Evolutionary conservation across 2,797 vertebrate genomes (phyloP), one percentile per base, ranked within the genome.

Genomic region (Amblyraja radiata): DNA sequence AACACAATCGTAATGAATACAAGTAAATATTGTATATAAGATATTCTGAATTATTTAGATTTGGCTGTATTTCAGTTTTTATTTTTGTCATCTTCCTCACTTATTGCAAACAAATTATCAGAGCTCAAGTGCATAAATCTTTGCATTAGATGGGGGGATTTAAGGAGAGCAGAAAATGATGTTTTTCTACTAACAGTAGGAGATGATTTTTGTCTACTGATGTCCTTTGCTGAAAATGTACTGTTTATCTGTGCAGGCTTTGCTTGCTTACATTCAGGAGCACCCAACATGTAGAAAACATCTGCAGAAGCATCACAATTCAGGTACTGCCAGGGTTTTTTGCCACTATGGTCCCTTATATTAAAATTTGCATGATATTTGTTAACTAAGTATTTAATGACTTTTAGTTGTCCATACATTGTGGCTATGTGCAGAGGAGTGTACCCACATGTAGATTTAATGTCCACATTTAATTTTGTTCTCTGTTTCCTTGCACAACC

Each of bases 361-460:
- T 94, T 95, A 76, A 98, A 96, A 25, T 96, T 94, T 10, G 98
- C 98, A 0, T 94, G 94, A 93, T 97, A 96, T 94, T 97, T 98
- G 93, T 96, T 96, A 63, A 99, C 98, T 93, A 99, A 96, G 94
- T 98, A 91, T 65, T 96, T 97, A 32, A 99, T 96, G n/a, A 98
- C 94, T 6, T 95, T 96, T 94, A 97, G 97, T 95, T 97, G 96
- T 25, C 97, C 96, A 0, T 99, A 98, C 10, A 99, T 98, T 94
- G 98, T 97, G 0, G 98, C 98, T 7, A 99, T 94, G 94, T 99
- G 98, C 86, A 99, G 95, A 0, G 99, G 97, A 0, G 98, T 99
- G 95, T 99, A 98, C 32, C 98, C 98, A 0, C 97, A 97, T 2
- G 96, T 95, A 0, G 97, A 97, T 94, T 95, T 96, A 74, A 95